A percentile compares a stretch with the other conserved stretches of the same genome.
These are phyloP conservation scores for Vombatus ursinus DNA, from an alignment of 2,113 vertebrate species.

Conservation along the genomic window DNA sequence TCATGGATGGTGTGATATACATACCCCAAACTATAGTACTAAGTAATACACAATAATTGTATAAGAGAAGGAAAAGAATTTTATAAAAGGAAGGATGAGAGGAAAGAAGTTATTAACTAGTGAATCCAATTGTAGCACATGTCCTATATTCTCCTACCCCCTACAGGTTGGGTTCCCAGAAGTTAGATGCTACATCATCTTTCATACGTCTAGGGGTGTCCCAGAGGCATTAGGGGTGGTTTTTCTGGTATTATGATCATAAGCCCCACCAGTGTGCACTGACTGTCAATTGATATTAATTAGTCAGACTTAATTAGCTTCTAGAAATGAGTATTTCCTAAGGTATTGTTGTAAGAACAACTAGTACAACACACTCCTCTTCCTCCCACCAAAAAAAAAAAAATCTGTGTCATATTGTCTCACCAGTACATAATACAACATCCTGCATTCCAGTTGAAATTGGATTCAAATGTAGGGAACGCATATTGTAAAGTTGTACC, in stretches of 20 bases:
- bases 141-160: not conserved
- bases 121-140: not conserved
- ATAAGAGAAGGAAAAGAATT: not conserved
- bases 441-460: not conserved
- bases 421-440: not conserved
- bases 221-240: not conserved
- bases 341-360: not conserved
- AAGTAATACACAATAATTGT: not conserved
- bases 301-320: not conserved
- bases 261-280: not conserved
- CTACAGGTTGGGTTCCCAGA: not conserved
- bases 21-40: not conserved
- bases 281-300: not conserved
- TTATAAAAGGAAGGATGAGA: not conserved
- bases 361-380: not conserved
- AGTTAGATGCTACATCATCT: not conserved
- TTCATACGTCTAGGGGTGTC: not conserved
- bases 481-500: not conserved
- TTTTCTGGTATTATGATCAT: not conserved
- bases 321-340: not conserved
- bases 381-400: not conserved
- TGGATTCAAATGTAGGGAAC: not conserved
- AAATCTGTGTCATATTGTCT: not conserved
- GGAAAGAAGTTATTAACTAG: not conserved
- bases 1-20: not conserved